phyloP scores from a whole-genome alignment of 2,888 invertebrate species.

The Ornithoptera priamus region DNA sequence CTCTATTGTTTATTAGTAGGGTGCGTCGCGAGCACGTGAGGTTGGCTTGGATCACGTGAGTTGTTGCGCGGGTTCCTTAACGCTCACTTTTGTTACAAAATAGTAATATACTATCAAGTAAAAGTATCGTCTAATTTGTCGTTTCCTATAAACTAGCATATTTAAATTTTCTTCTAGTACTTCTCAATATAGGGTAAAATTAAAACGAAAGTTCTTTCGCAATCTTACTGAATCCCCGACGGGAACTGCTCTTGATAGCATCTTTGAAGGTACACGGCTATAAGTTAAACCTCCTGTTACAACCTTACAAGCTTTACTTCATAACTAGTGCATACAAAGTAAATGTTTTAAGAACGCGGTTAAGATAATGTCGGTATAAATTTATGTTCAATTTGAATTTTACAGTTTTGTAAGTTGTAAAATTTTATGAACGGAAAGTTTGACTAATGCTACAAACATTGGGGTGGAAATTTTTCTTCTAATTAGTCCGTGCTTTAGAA shows the following conservation, averaged over 20 bases:
- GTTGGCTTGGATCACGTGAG: too few species aligned
- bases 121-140: too few species aligned
- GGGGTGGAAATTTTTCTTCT: slow-evolving; percentile 34
- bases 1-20: too few species aligned
- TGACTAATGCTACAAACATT: slow-evolving; percentile 33
- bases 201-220: slow-evolving; percentile 7
- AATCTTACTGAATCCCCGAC: slow-evolving; percentile 5
- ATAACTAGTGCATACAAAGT: slow-evolving; percentile 45
- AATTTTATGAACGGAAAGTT: slow-evolving; percentile 47
- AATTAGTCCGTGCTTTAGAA: slow-evolving; percentile 34
- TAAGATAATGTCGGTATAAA: slow-evolving; percentile 48
- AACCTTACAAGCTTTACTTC: slow-evolving; percentile 27
- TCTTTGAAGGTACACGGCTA: slow-evolving; percentile 30
- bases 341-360: slow-evolving; percentile 42
- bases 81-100: too few species aligned
- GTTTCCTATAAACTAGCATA: too few species aligned
- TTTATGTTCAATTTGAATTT: slow-evolving; percentile 61
- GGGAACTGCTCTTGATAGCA: slow-evolving; percentile 5
- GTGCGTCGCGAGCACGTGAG: too few species aligned
- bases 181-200: neutral
- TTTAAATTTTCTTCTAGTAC: neutral
- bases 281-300: slow-evolving; percentile 17
- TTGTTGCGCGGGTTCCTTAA: too few species aligned
- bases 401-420: slow-evolving; percentile 50
- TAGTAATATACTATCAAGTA: too few species aligned